These are phyloP conservation scores for Eufriesea mexicana DNA, from an alignment of 1,140 invertebrate genomes.

Conservation along the genomic window DNA sequence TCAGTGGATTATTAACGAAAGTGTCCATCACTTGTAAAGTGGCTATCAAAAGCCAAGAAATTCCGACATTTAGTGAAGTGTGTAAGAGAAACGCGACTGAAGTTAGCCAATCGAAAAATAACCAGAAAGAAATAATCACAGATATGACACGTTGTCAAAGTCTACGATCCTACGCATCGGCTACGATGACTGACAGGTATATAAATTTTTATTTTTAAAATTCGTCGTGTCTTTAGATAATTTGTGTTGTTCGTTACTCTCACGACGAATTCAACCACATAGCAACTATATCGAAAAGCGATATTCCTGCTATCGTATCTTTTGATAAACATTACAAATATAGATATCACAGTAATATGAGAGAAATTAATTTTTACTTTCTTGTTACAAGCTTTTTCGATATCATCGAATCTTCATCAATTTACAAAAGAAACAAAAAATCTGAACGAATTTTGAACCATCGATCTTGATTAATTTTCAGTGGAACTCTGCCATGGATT, in stretches of 20 bases:
- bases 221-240: background rate
- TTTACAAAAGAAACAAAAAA: background rate
- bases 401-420: background rate
- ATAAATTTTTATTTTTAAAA: background rate
- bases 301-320: background rate
- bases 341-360: background rate
- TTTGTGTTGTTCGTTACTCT: background rate
- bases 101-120: background rate
- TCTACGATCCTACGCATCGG: slow-evolving; percentile 49
- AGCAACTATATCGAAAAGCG: background rate
- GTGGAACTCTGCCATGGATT: slow-evolving; percentile 53
- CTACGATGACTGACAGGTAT: slow-evolving; percentile 65
- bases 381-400: background rate
- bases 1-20: slow-evolving; percentile 6
- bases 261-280: background rate
- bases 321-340: background rate
- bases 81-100: slow-evolving; percentile 50
- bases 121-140: slow-evolving; percentile 39
- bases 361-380: background rate
- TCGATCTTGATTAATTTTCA: slow-evolving; percentile 43
- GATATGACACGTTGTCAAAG: slow-evolving; percentile 72
- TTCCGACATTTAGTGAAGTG: slow-evolving; percentile 70
- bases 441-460: background rate
- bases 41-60: slow-evolving; percentile 12
- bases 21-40: background rate